Base-by-base conservation (phyloP, 2,797 vertebrate species). In the Galaxias olidus region DNA sequence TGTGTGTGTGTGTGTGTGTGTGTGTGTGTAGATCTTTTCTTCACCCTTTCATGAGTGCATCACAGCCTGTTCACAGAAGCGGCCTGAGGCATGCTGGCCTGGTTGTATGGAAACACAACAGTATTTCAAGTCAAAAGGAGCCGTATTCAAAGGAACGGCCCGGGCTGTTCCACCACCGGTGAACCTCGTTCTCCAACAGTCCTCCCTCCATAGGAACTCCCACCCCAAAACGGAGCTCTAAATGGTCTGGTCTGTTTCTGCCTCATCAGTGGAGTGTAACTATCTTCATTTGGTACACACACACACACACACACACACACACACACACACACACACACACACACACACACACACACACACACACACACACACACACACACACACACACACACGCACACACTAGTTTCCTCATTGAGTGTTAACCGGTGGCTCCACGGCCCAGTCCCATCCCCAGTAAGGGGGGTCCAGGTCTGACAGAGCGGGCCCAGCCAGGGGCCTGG, bases 401-500 rank as follows among this genome's bases (percentile, higher is more conserved):
- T 59, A 66, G 71, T 65, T 58, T 67, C n/a, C 15, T 68, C 11
- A 69, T 79, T 65, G 3, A 59, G 55, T 10, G 75, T 65, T 80
- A 76, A 75, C 80, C 81, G 30, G 54, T 60, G 75, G 66, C 74
- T 69, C 73, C 54, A 77, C 67, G 58, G 77, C 74, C 50, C 76
- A 65, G 68, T 76, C 65, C 74, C 69, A 77, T 77, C 68, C 66
- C 66, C 67, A 52, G 66, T 75, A 68, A 66, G 45, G 51, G 55
- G 54, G 71, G 71, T 57, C 66, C 58, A 49, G 61, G 74, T 77
- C 76, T n/a, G 69, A 68, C 82, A 82, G 82, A 81, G 83, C 74
- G 80, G 78, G 81, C 63, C 80, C 77, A 81, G 69, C 79, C 79
- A 49, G 75, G 79, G 79, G 72, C 74, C 66, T 19, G 64, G 78